These are phyloP conservation scores for Danio rerio DNA, from an alignment of 2,113 vertebrate species.

Conservation along the genomic window DNA sequence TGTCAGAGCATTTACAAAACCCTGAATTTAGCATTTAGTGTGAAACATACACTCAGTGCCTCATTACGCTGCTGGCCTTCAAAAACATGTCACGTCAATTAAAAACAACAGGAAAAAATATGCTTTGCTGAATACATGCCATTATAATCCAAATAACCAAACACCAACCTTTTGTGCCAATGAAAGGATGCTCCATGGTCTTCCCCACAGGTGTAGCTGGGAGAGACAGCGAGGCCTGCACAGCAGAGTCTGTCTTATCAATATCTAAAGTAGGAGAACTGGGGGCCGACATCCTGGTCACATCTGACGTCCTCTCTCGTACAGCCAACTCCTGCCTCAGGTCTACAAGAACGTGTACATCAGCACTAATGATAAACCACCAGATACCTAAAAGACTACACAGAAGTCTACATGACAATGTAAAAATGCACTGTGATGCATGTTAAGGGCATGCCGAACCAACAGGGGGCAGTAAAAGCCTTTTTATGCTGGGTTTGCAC, in stretches of 20 bases:
- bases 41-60: no score
- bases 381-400: neutral
- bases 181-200: conserved; percentile 85
- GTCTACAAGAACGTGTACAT: conserved; percentile 73
- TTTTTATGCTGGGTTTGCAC: no score
- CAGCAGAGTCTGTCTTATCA: conserved; percentile 92
- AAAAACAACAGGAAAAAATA: no score
- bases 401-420: no score
- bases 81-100: no score
- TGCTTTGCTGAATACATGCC: no score
- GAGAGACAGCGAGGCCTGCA: conserved; percentile 92
- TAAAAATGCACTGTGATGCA: no score
- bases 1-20: no score
- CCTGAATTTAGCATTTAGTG: no score
- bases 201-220: conserved; percentile 94
- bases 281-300: conserved; percentile 90
- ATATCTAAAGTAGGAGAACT: conserved; percentile 93
- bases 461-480: no score
- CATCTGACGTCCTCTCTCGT: conserved; percentile 90
- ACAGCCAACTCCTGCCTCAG: conserved; percentile 95
- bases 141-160: neutral
- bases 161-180: conserved; percentile 86
- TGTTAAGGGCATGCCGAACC: no score
- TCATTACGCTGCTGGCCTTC: no score
- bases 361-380: neutral